These are phyloP conservation scores for Endomychus coccineus DNA, from an alignment of 2,888 invertebrate species.

Conservation along the genomic window DNA sequence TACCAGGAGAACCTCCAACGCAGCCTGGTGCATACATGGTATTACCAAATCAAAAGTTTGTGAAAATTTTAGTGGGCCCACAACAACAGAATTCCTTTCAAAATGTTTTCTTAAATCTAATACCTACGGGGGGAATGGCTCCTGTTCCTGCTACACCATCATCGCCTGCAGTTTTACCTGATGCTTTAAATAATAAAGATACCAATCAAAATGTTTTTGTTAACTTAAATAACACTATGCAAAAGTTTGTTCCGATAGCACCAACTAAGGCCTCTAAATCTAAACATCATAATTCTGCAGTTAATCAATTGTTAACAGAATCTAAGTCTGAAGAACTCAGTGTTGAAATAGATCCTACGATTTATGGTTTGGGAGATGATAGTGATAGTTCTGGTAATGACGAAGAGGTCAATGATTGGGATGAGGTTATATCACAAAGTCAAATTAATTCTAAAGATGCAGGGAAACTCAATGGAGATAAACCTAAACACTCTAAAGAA, in stretches of 20 bases:
- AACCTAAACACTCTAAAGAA: constrained; percentile 24
- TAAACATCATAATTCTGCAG: constrained; percentile 23
- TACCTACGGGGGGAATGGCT: constrained; percentile 27
- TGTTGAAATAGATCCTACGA: constrained; percentile 39
- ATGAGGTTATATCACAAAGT: constrained; percentile 33
- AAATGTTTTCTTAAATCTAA: constrained; percentile 38
- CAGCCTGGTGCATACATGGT: constrained; percentile 30
- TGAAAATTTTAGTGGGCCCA: constrained; percentile 32
- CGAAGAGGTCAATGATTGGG: constrained; percentile 32
- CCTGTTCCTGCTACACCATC: constrained; percentile 8
- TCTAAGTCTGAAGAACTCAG: constrained; percentile 39
- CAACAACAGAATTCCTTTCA: constrained; percentile 25
- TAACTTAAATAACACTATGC: constrained; percentile 35
- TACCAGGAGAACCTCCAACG: constrained; percentile 6
- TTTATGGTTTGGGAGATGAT: constrained; percentile 28
- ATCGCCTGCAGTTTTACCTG: constrained; percentile 15
- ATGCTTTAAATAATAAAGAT: constrained; percentile 28
- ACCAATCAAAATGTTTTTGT: constrained; percentile 38
- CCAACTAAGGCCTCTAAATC: constrained; percentile 16
- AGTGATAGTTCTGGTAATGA: constrained; percentile 18
- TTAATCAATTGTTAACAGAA: constrained; percentile 32
- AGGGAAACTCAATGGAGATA: constrained; percentile 19
- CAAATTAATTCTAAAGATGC: constrained; percentile 29
- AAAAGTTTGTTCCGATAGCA: constrained; percentile 32
- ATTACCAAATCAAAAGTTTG: constrained; percentile 35